Conservation (phyloP, 2,797 vertebrate genomes). For the Acrocephalus scirpaceus region DNA sequence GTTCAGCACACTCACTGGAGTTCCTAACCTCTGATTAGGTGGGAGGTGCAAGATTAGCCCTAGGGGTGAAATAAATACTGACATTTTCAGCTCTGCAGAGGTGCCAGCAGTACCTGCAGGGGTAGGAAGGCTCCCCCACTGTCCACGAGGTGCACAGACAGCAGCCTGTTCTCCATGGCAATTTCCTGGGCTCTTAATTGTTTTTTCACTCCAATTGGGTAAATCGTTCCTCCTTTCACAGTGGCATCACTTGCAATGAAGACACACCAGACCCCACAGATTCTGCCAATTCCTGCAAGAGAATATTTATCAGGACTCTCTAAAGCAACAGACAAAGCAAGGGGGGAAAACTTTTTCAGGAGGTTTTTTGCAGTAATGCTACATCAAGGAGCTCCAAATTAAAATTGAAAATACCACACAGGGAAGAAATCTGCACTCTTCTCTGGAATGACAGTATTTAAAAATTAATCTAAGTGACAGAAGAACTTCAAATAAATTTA, state of each 20-base stretch:
- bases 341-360: too few species aligned
- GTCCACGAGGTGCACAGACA: conserved; percentile 85
- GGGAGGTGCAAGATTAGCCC: not conserved
- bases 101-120: conserved; percentile 78
- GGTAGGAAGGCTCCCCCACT: conserved; percentile 87
- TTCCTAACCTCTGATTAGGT: not conserved
- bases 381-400: not conserved
- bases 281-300: conserved; percentile 81
- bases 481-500: not conserved
- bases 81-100: not conserved
- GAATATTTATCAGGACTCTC: not conserved
- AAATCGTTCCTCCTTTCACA: conserved; percentile 86
- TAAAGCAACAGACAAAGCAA: not conserved
- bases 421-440: not conserved
- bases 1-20: not conserved
- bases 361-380: not conserved
- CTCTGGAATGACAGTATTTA: not conserved
- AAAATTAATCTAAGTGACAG: not conserved
- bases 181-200: conserved; percentile 85
- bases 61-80: accelerated
- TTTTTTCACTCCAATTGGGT: conserved; percentile 88
- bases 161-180: conserved; percentile 84
- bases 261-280: conserved; percentile 86
- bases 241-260: conserved; percentile 87
- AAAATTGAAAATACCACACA: not conserved